Conservation (phyloP, 2,113 vertebrate species). For the Clarias batrachus region DNA sequence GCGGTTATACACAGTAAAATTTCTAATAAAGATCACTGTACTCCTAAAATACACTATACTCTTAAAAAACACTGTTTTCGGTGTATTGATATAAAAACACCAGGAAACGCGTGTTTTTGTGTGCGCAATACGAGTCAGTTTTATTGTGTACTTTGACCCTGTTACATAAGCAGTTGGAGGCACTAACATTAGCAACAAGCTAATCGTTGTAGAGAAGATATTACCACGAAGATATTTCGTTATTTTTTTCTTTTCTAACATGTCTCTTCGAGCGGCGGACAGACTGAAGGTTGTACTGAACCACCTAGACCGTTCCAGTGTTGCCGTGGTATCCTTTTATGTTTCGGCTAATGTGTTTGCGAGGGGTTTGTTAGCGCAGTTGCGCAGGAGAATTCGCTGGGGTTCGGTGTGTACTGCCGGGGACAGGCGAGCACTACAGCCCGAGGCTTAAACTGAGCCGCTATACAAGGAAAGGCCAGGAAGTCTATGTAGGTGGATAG, state of each 20-base stretch:
- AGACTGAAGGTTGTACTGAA: conserved; percentile 65
- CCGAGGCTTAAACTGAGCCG: conserved; percentile 4
- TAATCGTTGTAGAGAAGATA: background rate
- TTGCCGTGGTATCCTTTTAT: conserved; percentile 70
- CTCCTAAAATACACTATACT: no score
- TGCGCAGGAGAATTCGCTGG: background rate
- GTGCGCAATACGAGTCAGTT: no score
- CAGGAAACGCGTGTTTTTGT: background rate
- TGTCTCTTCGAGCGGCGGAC: conserved; percentile 66
- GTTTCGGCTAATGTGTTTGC: background rate
- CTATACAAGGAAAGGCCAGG: no score
- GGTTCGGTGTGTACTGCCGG: background rate
- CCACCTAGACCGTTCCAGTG: conserved; percentile 63
- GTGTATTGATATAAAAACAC: background rate
- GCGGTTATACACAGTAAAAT: no score
- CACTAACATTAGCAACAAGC: background rate
- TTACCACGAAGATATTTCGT: background rate
- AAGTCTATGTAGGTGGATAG: background rate
- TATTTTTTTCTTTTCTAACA: conserved; percentile 28
- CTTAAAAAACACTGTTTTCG: no score
- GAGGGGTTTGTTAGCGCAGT: background rate
- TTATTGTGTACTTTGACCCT: conserved; percentile 25
- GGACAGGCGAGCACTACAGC: background rate
- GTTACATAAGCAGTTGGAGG: conserved; percentile 15
- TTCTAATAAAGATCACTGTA: no score